Evolutionary conservation across 1,140 invertebrate species (phyloP).

Genomic region (Steinernema khuongi): DNA sequence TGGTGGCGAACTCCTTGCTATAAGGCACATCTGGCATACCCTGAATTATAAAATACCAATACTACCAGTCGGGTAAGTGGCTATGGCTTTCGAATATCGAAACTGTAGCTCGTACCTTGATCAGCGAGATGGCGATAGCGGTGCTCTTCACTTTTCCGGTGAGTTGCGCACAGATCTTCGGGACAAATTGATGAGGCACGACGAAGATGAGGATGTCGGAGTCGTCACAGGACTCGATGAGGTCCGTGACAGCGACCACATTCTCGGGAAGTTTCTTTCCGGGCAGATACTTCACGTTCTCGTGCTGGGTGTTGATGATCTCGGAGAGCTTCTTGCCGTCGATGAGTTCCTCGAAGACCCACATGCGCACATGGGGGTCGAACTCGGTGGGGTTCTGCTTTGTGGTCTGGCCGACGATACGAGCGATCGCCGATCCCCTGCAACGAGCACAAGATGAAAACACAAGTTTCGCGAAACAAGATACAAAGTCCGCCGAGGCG

Average conservation of each 20-base stretch:
- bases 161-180: constrained; percentile 66
- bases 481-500: not conserved
- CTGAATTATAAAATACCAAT: not conserved
- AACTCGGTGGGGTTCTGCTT: constrained; percentile 70
- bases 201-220: constrained; percentile 95
- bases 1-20: not conserved
- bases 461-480: not conserved
- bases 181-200: constrained; percentile 93
- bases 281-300: constrained; percentile 97
- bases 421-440: constrained; percentile 98
- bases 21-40: constrained; percentile 4
- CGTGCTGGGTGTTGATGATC: constrained; percentile 94
- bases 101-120: constrained; percentile 69
- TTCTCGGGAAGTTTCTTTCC: constrained; percentile 77
- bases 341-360: constrained; percentile 92
- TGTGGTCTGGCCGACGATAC: constrained; percentile 89
- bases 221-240: constrained; percentile 79
- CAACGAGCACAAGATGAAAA: constrained; percentile 23
- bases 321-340: constrained; percentile 92
- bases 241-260: constrained; percentile 79
- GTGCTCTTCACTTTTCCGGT: constrained; percentile 74
- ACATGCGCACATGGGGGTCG: constrained; percentile 84
- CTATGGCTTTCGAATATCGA: not conserved
- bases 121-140: constrained; percentile 83
- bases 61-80: not conserved